These are phyloP conservation scores for Xenops minutus DNA, from an alignment of 2,797 vertebrate genomes.

Conservation along the genomic window DNA sequence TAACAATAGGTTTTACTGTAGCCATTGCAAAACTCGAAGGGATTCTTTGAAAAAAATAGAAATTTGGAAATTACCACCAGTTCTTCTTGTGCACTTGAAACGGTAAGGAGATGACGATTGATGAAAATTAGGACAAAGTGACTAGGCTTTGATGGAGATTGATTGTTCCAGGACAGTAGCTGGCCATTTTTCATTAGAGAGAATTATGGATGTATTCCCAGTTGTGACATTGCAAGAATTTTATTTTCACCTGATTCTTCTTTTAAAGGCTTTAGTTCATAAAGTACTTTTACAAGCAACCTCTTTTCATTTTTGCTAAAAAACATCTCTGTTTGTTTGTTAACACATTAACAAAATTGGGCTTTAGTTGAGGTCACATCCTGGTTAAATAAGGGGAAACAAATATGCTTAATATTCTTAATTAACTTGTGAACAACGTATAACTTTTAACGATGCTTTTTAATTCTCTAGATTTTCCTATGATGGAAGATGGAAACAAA, in stretches of 20 bases:
- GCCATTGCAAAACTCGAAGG: conserved; percentile 92
- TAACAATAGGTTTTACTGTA: conserved; percentile 95
- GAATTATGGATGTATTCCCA: background rate
- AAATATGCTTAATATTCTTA: background rate
- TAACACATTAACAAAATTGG: background rate
- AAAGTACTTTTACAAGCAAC: background rate
- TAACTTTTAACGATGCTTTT: background rate
- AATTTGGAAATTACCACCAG: conserved; percentile 97
- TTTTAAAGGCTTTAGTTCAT: background rate
- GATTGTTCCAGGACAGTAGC: background rate
- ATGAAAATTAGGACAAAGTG: background rate
- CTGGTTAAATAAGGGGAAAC: background rate
- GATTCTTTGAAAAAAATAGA: conserved; percentile 98
- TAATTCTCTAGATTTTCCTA: conserved; percentile 87
- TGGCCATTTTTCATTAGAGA: background rate
- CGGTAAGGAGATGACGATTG: conserved; percentile 74
- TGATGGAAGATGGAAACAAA: conserved; percentile 97
- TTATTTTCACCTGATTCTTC: background rate
- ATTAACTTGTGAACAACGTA: background rate
- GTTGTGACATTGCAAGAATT: background rate
- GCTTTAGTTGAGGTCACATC: background rate
- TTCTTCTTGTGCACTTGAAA: conserved; percentile 94
- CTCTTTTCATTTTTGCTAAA: background rate
- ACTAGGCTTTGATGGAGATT: background rate
- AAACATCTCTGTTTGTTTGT: background rate